These are phyloP conservation scores for Neodontobutis hainanensis DNA, from an alignment of 2,113 vertebrate genomes.

Conservation along the genomic window DNA sequence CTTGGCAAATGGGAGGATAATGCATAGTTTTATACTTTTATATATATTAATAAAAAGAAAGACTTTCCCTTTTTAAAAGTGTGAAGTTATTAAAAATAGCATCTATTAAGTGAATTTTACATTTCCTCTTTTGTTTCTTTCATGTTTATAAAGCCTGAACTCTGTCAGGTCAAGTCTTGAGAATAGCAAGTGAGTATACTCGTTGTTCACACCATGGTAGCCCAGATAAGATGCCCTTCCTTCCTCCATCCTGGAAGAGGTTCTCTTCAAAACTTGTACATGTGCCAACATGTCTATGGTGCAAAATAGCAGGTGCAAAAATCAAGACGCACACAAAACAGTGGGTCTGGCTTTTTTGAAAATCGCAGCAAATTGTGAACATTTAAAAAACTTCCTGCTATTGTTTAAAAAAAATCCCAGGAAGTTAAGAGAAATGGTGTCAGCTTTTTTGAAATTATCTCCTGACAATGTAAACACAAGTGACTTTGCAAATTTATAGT, in stretches of 20 bases:
- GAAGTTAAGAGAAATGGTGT: slow-evolving; percentile 55
- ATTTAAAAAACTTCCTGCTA: slow-evolving; percentile 61
- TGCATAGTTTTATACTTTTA: no score
- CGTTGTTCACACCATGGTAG: slow-evolving; percentile 27
- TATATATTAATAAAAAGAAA: no score
- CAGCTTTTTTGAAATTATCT: slow-evolving; percentile 63
- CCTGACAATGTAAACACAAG: slow-evolving; percentile 19
- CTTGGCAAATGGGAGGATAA: not conserved
- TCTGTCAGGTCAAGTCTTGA: slow-evolving; percentile 14
- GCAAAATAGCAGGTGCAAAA: slow-evolving; percentile 32
- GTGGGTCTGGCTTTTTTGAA: slow-evolving; percentile 47
- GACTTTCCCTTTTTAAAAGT: no score
- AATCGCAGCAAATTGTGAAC: slow-evolving; percentile 61
- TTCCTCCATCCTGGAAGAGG: slow-evolving; percentile 64
- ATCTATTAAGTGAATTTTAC: slow-evolving; percentile 6
- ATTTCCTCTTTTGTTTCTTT: slow-evolving; percentile 44
- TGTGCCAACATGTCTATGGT: slow-evolving; percentile 44
- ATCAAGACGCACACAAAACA: not conserved
- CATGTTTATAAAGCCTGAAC: slow-evolving; percentile 20
- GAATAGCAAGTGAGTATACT: slow-evolving; percentile 37
- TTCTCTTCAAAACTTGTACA: slow-evolving; percentile 53
- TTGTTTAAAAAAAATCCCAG: slow-evolving; percentile 61
- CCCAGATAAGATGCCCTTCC: slow-evolving; percentile 67
- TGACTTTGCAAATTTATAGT: slow-evolving; percentile 31
- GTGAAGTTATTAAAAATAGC: no score